Evolutionary conservation across 2,797 vertebrate genomes (phyloP).

Genomic region (Columba guinea): DNA sequence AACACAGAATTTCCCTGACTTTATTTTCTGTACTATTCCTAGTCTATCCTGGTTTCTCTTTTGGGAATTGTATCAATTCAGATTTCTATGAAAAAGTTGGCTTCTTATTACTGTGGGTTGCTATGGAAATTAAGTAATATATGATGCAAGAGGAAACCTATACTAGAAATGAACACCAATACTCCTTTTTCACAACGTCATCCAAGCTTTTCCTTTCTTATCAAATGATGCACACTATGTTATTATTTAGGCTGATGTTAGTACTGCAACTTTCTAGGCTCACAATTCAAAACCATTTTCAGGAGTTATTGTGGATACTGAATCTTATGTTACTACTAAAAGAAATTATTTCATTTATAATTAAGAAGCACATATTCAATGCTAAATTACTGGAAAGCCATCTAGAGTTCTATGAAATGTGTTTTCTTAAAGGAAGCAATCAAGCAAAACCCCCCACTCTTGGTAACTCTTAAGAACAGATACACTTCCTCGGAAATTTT

Average conservation of each 20-base stretch:
- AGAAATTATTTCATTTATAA: background rate
- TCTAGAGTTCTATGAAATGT: background rate
- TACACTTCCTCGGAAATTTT: background rate
- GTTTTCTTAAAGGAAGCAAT: background rate
- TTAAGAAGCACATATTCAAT: background rate
- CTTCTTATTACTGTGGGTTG: background rate
- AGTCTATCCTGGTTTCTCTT: background rate
- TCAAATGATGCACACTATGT: background rate
- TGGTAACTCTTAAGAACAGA: background rate
- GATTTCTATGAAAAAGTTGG: background rate
- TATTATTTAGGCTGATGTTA: background rate
- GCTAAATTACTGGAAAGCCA: background rate
- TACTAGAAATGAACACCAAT: background rate
- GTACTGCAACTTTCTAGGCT: background rate
- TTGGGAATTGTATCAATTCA: background rate
- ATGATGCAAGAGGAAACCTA: background rate
- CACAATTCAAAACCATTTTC: background rate
- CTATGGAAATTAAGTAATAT: constrained; percentile 47
- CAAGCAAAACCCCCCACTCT: background rate
- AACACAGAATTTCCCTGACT: background rate
- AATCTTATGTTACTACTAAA: background rate
- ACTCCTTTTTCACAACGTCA: background rate
- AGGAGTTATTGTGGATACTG: background rate
- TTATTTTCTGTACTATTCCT: background rate
- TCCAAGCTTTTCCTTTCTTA: background rate